Evolutionary conservation across 2,888 invertebrate species (phyloP).

Genomic region (Drosophila robusta): DNA sequence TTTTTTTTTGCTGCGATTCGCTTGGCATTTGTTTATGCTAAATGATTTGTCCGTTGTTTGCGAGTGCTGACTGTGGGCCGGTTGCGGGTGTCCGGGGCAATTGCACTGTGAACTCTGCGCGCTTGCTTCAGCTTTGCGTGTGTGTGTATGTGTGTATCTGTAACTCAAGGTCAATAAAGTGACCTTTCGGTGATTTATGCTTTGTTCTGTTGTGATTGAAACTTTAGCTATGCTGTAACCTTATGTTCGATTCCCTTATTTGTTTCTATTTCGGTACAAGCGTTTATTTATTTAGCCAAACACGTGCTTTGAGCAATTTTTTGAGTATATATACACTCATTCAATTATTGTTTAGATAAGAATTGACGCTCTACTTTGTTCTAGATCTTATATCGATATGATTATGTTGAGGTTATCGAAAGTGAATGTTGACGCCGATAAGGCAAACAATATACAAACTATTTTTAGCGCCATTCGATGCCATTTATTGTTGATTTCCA

Average conservation of each 20-base stretch:
- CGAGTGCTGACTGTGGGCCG: neutral
- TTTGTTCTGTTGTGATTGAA: constrained; percentile 33
- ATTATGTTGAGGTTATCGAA: constrained; percentile 30
- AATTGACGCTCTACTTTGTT: neutral
- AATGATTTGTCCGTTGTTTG: constrained; percentile 30
- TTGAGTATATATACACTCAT: neutral
- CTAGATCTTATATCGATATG: constrained; percentile 31
- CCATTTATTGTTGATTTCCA: neutral
- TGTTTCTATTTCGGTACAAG: constrained; percentile 23
- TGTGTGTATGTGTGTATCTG: constrained; percentile 13
- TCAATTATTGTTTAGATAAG: constrained; percentile 22
- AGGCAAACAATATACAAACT: constrained; percentile 6
- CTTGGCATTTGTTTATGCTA: constrained; percentile 44
- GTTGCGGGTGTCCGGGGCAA: neutral
- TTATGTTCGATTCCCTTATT: constrained; percentile 13
- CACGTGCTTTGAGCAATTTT: constrained; percentile 28
- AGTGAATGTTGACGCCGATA: constrained; percentile 41
- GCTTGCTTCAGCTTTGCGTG: constrained; percentile 13
- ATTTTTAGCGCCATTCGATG: neutral
- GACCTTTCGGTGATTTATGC: constrained; percentile 57
- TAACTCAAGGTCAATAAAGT: constrained; percentile 50
- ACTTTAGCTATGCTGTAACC: constrained; percentile 9
- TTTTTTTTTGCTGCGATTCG: constrained; percentile 19
- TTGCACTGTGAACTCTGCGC: constrained; percentile 37
- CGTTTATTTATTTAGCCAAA: constrained; percentile 3